Conservation (phyloP, 2,113 vertebrate genomes). For the Dipodomys merriami region DNA sequence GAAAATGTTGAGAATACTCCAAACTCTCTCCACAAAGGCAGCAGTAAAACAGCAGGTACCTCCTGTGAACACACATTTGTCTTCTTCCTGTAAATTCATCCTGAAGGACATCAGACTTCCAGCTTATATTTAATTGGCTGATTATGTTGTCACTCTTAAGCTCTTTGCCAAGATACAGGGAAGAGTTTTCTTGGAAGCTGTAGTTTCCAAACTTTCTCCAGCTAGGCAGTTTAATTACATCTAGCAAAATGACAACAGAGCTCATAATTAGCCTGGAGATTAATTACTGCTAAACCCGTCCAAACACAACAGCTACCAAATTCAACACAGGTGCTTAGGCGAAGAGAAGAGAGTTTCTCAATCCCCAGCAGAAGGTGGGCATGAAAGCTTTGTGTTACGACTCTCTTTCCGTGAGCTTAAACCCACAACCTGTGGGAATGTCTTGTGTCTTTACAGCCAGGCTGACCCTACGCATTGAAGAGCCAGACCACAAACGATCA, state of each 20-base stretch:
- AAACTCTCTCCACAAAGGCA: constrained; percentile 69
- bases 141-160: constrained; percentile 78
- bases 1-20: constrained; percentile 61
- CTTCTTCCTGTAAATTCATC: constrained; percentile 73
- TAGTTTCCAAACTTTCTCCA: constrained; percentile 83
- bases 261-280: constrained; percentile 82
- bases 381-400: constrained; percentile 50
- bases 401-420: constrained; percentile 31
- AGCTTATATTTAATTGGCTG: constrained; percentile 79
- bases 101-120: constrained; percentile 78
- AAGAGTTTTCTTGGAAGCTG: constrained; percentile 78
- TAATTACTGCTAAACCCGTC: constrained; percentile 78
- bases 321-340: constrained; percentile 76
- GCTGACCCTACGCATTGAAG: not conserved
- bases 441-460: not conserved
- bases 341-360: constrained; percentile 71
- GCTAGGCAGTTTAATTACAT: constrained; percentile 83
- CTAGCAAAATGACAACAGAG: constrained; percentile 83
- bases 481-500: not conserved
- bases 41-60: constrained; percentile 64
- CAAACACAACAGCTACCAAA: constrained; percentile 79
- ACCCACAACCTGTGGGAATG: constrained; percentile 38
- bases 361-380: constrained; percentile 69
- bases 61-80: constrained; percentile 76
- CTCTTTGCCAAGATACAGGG: constrained; percentile 76